A percentile compares a stretch with the other conserved stretches of the same genome.
Conservation (phyloP, 2,888 invertebrate genomes). For the Lapara coniferarum region DNA sequence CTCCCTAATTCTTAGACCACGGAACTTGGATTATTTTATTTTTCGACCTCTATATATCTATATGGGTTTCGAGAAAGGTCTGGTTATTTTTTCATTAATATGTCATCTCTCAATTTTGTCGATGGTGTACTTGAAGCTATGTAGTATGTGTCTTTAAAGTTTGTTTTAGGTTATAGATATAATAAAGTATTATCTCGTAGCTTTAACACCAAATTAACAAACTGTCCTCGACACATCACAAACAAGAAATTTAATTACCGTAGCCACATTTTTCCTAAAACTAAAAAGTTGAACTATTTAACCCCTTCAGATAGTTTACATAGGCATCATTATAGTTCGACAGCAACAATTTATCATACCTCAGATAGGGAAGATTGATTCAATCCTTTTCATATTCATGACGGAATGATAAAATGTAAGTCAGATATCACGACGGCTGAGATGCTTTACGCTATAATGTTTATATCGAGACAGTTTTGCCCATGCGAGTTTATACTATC, state of each 20-base stretch:
- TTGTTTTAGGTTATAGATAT: too few species aligned
- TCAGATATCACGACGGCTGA: conserved; percentile 35
- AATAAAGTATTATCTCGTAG: too few species aligned
- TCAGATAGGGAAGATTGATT: conserved; percentile 52
- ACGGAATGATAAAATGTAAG: conserved; percentile 52
- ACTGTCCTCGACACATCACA: too few species aligned
- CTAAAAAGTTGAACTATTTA: not conserved
- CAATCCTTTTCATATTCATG: conserved; percentile 53
- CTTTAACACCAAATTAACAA: too few species aligned
- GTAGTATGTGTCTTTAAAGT: too few species aligned
- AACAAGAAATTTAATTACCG: not conserved
- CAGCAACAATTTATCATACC: conserved; percentile 56
- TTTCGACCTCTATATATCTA: not conserved
- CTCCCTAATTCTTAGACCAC: conserved; percentile 32
- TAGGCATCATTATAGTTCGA: conserved; percentile 40
- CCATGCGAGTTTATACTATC: conserved; percentile 8
- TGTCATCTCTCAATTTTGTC: not conserved
- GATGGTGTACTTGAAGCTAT: not conserved
- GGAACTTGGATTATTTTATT: conserved; percentile 32
- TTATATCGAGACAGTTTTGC: conserved; percentile 15
- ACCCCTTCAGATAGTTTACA: not conserved
- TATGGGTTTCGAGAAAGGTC: not conserved
- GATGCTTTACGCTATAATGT: conserved; percentile 16
- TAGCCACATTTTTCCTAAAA: not conserved
- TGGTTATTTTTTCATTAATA: not conserved